Base-by-base conservation (phyloP, 2,797 vertebrate species). In the Coregonus suidteri region DNA sequence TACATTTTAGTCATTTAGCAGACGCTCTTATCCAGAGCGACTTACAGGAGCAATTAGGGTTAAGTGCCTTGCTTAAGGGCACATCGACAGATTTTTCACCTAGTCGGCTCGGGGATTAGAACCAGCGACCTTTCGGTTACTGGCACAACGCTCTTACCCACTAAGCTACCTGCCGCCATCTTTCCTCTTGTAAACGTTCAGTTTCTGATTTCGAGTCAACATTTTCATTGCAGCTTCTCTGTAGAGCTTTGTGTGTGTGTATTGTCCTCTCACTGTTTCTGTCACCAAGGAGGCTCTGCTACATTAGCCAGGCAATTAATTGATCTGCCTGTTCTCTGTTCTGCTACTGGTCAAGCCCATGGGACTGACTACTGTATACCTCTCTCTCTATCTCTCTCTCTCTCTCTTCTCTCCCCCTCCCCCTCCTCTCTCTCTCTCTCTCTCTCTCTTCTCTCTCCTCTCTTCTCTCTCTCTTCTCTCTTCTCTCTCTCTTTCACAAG, bases 401-500 rank as follows among this genome's bases (percentile, higher is more conserved):
- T 15, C 4, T 7, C 66, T 53, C 67, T 62, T 25, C 25, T 25
- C 25, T 25, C 25, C 25, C 25, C 25, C 25, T 25, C 25, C 25
- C 25, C 25, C 25, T 25, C 25, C 54, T 37, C 25, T 67, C 59
- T 35, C 18, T 59, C 13, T 65, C 13, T n/a, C 7, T 1, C 1
- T 74, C 37, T 69, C 75, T 62, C 37, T 31, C 25, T 16, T 34
- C 41, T 35, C 41, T 70, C 74, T 54, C 0, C 20, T 20, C 20
- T 25, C 25, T 25, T 25, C 25, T 25, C 25, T 25, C 25, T 25
- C 25, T 25, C 1, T 25, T 25, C 25, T 25, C 25, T 25, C 25
- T 25, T 25, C 25, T 25, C 25, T 25, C 25, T 25, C 25, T 25
- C 25, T 25, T 25, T 25, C 94, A 94, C 81, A 95, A 96, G 95